Evolutionary conservation across 2,797 vertebrate genomes (phyloP), one percentile per base, ranked within the genome.

Genomic region (Miichthys miiuy): DNA sequence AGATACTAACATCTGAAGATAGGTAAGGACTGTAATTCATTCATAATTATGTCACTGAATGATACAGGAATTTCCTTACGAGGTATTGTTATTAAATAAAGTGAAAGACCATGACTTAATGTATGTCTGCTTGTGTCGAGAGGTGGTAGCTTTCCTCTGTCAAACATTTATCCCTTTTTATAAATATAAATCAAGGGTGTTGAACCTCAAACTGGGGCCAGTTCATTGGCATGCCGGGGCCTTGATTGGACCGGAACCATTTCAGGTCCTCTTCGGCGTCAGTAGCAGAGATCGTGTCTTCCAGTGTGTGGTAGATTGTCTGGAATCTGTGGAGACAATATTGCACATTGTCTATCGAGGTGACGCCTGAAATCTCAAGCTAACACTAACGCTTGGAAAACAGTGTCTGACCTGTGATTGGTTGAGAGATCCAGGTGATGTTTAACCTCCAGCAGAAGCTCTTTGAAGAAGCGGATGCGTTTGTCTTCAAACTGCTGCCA

Each of bases 131-230:
- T 55, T 46, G 25, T 73, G 50, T 34, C 34, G 34, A 7, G 30
- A 30, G 30, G 30, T 30, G 6, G 18, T 42, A 18, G 14, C 23
- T 6, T 8, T 66, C 20, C 9, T 58, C 5, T 20, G 9, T 34
- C 27, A 72, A 38, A 64, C 6, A 47, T 34, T 47, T 2, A 14
- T 6, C 57, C 2, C 8, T 63, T 69, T 65, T n/a, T 13, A 64
- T 61, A 17, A 23, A 18, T 9, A 9, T 23, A 14, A 66, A 30
- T 69, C 4, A 54, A n/a, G 3, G 18, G 2, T 72, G 42, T 23
- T 3, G 87, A 94, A 99, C 98, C 97, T 99, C 98, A 93, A 99
- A 99, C 91, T 98, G 97, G 5, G 98, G 98, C 98, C 98, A 99
- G 91, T 97, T 98, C 98, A 99, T 99, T 27, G 97, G 95, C 98